Conservation (phyloP, 30 jellyfish, hydroid and myxozoan species). For the Chrysaora quinquecirrha region DNA sequence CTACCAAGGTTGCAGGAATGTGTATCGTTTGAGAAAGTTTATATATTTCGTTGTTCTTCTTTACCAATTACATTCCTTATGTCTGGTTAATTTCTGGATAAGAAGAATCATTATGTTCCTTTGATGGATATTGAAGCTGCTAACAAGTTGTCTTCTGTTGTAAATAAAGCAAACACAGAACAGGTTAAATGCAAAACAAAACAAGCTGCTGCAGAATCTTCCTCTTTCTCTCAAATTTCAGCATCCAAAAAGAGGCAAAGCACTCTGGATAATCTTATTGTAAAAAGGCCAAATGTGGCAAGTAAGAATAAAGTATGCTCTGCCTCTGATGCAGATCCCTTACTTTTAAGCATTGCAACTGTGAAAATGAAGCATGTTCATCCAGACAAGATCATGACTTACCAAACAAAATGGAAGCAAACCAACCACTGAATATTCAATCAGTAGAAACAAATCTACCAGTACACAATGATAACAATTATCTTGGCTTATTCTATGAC, state of each 20-base stretch:
- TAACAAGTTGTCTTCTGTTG: too few species aligned
- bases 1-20: too few species aligned
- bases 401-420: not conserved
- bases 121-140: too few species aligned
- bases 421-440: not conserved
- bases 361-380: not conserved
- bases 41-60: too few species aligned
- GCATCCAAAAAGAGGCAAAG: not conserved
- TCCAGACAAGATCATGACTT: not conserved
- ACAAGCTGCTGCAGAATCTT: too few species aligned
- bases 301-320: not conserved
- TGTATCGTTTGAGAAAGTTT: too few species aligned
- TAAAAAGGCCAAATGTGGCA: not conserved
- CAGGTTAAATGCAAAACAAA: too few species aligned
- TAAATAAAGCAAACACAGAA: too few species aligned
- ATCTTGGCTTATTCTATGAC: not conserved
- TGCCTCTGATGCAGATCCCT: not conserved
- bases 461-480: not conserved
- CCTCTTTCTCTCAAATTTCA: too few species aligned
- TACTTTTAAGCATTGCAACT: not conserved
- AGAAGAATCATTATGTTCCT: too few species aligned
- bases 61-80: too few species aligned
- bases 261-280: not conserved
- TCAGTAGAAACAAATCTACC: not conserved
- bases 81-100: too few species aligned